These are phyloP conservation scores for Plestiodon gilberti DNA, from an alignment of 2,113 vertebrate species.

Conservation along the genomic window DNA sequence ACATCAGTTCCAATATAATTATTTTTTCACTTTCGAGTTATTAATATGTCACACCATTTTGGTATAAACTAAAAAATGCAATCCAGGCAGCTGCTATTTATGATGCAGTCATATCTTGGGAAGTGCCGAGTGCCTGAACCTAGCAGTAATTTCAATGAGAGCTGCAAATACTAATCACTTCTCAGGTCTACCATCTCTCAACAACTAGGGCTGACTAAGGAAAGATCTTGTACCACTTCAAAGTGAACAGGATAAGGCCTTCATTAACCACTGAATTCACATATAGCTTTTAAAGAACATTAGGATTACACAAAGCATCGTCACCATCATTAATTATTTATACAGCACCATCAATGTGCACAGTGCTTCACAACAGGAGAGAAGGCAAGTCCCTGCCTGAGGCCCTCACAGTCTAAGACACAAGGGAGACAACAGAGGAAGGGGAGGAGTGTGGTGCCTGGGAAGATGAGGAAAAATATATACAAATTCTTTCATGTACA, in stretches of 20 bases:
- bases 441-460: no score
- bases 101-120: neutral
- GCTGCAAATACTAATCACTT: neutral
- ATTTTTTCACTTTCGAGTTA: neutral
- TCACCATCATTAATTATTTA: no score
- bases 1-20: slow-evolving; percentile 1
- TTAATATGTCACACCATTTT: neutral
- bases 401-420: no score
- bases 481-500: no score
- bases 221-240: neutral
- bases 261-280: neutral
- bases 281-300: slow-evolving; percentile 29
- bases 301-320: neutral
- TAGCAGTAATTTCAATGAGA: neutral
- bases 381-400: no score
- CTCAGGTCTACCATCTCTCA: neutral
- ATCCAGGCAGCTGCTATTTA: neutral
- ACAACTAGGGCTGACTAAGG: neutral
- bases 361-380: no score
- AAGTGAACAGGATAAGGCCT: slow-evolving; percentile 17
- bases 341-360: no score
- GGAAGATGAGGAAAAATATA: no score
- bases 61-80: neutral
- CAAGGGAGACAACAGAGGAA: no score
- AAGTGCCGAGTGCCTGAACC: neutral